Evolutionary conservation across 2,797 vertebrate species (phyloP).

Genomic region (Enteromius mattozi): DNA sequence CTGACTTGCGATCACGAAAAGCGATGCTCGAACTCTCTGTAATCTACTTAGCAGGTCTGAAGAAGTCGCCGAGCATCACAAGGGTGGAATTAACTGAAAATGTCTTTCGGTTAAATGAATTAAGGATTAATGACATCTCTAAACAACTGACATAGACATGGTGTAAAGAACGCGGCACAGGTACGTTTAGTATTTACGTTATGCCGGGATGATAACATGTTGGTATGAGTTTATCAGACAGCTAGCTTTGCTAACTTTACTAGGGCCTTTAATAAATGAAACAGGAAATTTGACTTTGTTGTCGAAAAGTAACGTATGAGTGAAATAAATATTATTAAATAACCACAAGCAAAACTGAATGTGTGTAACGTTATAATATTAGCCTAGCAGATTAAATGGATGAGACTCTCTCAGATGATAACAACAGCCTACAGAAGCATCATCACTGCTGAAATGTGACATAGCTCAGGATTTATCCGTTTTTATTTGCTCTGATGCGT

Average conservation of each 20-base stretch:
- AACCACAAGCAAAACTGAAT: background rate
- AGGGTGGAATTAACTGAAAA: conserved; percentile 50
- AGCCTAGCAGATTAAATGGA: background rate
- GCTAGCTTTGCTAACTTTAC: conserved; percentile 47
- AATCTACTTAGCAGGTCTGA: conserved; percentile 41
- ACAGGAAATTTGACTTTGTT: background rate
- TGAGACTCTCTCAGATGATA: background rate
- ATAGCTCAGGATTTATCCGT: background rate
- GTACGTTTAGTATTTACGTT: conserved; percentile 34
- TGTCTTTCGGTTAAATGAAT: background rate
- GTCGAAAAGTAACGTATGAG: background rate
- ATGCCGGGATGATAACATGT: background rate
- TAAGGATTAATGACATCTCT: conserved; percentile 5
- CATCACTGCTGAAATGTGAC: background rate
- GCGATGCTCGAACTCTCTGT: conserved; percentile 17
- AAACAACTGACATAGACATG: conserved; percentile 4
- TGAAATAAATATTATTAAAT: background rate
- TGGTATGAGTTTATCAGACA: conserved; percentile 12
- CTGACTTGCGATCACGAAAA: conserved; percentile 24
- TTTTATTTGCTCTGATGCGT: background rate
- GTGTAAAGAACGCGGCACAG: conserved; percentile 38
- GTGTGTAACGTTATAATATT: background rate
- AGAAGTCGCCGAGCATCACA: conserved; percentile 34
- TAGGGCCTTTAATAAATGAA: conserved; percentile 39
- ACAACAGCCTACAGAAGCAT: background rate